A percentile compares a stretch with the other conserved stretches of the same genome.
These are phyloP conservation scores for Caradrina kadenii DNA, from an alignment of 2,888 invertebrate genomes.

Conservation along the genomic window DNA sequence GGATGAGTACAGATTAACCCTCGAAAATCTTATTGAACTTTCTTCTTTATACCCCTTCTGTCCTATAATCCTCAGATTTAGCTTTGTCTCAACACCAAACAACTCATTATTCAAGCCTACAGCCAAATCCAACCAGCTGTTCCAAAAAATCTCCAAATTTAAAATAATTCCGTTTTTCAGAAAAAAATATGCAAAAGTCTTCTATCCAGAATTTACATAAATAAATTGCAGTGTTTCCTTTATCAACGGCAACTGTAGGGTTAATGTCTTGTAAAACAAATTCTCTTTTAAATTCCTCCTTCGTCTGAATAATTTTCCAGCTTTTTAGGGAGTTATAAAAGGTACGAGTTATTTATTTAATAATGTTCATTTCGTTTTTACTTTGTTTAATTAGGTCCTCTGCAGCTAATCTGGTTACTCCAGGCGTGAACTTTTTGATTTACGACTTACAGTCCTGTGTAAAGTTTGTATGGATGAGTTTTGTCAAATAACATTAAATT, in stretches of 20 bases:
- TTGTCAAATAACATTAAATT: neutral
- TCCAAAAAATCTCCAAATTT: slow-evolving; percentile 32
- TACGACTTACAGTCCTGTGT: slow-evolving; percentile 8
- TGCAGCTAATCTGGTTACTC: slow-evolving; percentile 41
- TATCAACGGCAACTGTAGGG: slow-evolving; percentile 69
- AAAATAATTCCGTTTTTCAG: slow-evolving; percentile 62
- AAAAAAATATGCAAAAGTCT: slow-evolving; percentile 59
- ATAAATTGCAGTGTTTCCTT: slow-evolving; percentile 71
- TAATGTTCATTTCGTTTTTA: slow-evolving; percentile 40
- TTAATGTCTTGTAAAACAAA: slow-evolving; percentile 71
- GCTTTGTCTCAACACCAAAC: slow-evolving; percentile 21
- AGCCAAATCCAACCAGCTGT: slow-evolving; percentile 37
- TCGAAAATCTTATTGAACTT: neutral
- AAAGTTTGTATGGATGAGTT: slow-evolving; percentile 2
- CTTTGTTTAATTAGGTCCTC: slow-evolving; percentile 54
- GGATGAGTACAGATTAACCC: neutral
- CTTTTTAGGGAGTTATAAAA: slow-evolving; percentile 43
- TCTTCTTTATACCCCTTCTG: neutral
- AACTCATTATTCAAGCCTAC: slow-evolving; percentile 47
- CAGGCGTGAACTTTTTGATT: slow-evolving; percentile 30
- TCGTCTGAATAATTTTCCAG: slow-evolving; percentile 54
- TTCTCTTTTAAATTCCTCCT: slow-evolving; percentile 65
- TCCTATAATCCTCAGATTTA: slow-evolving; percentile 27
- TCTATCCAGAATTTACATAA: slow-evolving; percentile 66
- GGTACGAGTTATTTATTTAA: slow-evolving; percentile 54